Base-by-base conservation (phyloP, 2,888 invertebrate species). In the Diabrotica balteata region DNA sequence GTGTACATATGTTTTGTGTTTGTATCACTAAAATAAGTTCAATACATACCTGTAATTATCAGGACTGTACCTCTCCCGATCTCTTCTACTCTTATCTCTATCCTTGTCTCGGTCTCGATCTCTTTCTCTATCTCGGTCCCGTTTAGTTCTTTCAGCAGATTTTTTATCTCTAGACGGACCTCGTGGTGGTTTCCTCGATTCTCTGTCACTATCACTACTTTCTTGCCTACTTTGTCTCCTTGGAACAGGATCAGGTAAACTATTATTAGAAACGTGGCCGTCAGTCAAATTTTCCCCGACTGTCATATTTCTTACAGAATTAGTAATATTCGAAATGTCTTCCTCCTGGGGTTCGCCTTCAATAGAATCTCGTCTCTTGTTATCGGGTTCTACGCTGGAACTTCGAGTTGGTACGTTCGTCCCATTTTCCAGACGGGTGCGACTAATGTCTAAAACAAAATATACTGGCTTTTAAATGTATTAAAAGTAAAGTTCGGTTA, bases 231-330 rank as follows among this genome's bases (percentile, higher is more conserved):
- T 81, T 11, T 72, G 69, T 43, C 78, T 74, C 11, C 79, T 71
- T 8, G 66, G 65, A 7, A 66, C 69, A 11, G 71, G 65, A 7
- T 77, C 76, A 5, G 74, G 72, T 43, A 74, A 57, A 61, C 76
- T 76, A 32, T 61, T 69, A 50, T 75, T 76, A 2, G 76, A 75
- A 7, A 71, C 68, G 9, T 76, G 75, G 55, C 76, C 77, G 65
- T 79, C 80, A 22, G 76, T 78, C 51, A 79, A 69, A 67, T 82
- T 80, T 67, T 83, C 82, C 9, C 81, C 82, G 0, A 84, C 82
- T 1, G 81, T 82, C 67, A 84, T 75, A 74, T 84, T 82, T 32
- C 83, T 75, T 7, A 84, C 76, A 0, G 80, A 79, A 59, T 75
- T 78, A 7, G 80, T 73, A n/a, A 83, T 66, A 63, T 72, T 76